Conservation (phyloP, 2,113 vertebrate genomes). For the Colius striatus region DNA sequence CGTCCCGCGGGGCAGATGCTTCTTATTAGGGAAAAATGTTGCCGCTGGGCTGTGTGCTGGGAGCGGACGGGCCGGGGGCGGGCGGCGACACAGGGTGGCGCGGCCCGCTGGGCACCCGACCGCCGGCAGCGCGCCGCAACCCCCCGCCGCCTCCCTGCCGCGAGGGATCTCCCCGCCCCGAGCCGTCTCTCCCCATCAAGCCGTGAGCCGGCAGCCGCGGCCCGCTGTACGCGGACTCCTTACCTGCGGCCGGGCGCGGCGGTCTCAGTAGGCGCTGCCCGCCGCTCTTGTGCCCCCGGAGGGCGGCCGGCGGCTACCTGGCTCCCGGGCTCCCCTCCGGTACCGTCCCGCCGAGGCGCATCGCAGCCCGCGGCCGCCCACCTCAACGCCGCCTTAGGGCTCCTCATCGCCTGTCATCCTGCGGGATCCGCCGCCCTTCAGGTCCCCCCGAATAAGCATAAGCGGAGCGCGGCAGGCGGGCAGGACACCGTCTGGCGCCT, state of each 20-base stretch:
- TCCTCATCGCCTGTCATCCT: not conserved
- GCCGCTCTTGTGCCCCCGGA: not conserved
- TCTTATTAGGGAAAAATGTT: conserved; percentile 9
- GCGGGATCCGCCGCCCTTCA: not conserved
- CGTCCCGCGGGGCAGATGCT: conserved; percentile 9
- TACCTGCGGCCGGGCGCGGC: conserved; percentile 32
- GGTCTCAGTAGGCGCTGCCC: not conserved
- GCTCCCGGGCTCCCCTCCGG: not conserved
- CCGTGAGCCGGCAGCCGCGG: not conserved
- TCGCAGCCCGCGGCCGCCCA: not conserved
- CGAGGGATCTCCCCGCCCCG: not conserved
- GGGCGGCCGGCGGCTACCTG: not conserved
- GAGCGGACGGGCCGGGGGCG: not conserved
- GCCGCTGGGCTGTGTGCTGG: not conserved
- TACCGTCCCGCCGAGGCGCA: not conserved
- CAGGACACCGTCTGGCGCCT: not conserved
- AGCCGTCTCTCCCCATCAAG: too few relatives aligned
- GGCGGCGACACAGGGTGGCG: not conserved
- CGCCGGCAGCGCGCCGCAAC: not conserved
- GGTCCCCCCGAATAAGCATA: not conserved
- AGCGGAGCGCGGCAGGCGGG: not conserved
- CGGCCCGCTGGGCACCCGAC: not conserved
- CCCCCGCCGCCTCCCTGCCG: not conserved
- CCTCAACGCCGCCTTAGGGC: not conserved
- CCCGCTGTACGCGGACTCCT: not conserved